Base-by-base conservation (phyloP, 2,888 invertebrate species). In the Drosophila melanosoma region DNA sequence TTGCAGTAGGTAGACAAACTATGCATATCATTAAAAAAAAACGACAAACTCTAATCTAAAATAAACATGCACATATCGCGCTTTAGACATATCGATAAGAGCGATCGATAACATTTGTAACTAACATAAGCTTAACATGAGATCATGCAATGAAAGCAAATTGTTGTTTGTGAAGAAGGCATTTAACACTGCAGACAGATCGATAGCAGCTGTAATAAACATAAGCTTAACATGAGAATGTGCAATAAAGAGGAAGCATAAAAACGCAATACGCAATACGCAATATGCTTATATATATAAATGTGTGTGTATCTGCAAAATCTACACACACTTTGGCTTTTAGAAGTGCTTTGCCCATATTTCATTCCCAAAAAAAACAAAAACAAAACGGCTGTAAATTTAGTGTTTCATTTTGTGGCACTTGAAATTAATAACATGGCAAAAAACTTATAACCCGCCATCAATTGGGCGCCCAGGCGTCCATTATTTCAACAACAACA, bases 361-460 rank as follows among this genome's bases (percentile, higher is more conserved):
- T 48, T 23, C 12, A 49, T 58, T 29, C 23, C 4, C 7, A 23
- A 20, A 45, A 15, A 23, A 40, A 3, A n/a, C 15, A 45, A 23
- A 15, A 45, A 45, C 45, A 36, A 17, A 4, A 53, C 26, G 17
- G n/a, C 54, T 29, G 26, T 54, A 69, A 73, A 75, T 70, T 65
- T 73, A 79, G 63, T 70, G 61, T 52, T 65, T 40, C 62, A 68
- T 75, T 81, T 81, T 81, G 76, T 54, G 76, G 82, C 76, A 81
- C 81, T 81, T 81, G 83, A 82, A 81, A 79, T 74, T 79, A 81
- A 82, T 82, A 82, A 79, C 45, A 79, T 73, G 69, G 69, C 36
- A 54, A 79, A 52, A 79, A 76, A 66, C 62, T 66, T 81, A 73
- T 74, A 79, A 78, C 62, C 77, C 62, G 67, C 49, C 74, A 81